Evolutionary conservation across 2,113 vertebrate species (phyloP), one percentile per base, ranked within the genome.

Genomic region (Catharus bicknelli): DNA sequence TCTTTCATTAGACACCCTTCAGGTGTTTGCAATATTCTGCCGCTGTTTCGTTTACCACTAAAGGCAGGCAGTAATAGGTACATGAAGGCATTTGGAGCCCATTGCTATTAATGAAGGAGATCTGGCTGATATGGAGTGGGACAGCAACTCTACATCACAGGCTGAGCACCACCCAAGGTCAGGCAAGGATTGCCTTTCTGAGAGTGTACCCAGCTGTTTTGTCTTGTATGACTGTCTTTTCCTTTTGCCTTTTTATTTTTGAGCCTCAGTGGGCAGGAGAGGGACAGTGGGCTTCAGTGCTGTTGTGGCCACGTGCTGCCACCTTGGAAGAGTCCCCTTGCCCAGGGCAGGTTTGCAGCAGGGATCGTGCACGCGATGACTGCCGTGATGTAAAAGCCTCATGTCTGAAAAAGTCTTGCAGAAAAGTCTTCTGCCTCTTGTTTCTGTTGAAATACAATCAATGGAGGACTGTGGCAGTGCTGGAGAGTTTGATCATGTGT

Each of bases 1-100:
- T 90, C 94, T 91, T 40, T 95, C 96, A 97, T 97, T 97, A 97
- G 97, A 98, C 96, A 97, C 96, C 97, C 97, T 98, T 96, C 96
- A 97, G 96, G 95, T 94, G 95, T 96, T 96, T 79, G 94, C 96
- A 88, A 95, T 97, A 94, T 97, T 96, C 97, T 95, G 94, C 93
- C 73, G 90, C 93, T 53, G 66, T 96, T 97, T 95, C 94, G 64
- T 96, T 96, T 51, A 86, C 96, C 97, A 96, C 97, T 98, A 98
- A 97, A 96, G 95, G 80, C 91, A 85, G 95, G 93, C 94, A 97
- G 94, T 97, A 96, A 96, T 88, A 95, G 95, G 86, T 58, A 94
- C 67, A 66, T 68, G 90, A 95, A 97, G 96, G 97, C 95, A 93
- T 96, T 97, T 95, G 96, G 88, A 97, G 95, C 96, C 96, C 95